A percentile compares a stretch with the other conserved stretches of the same genome.
Conservation (phyloP, 2,113 vertebrate genomes). For the Calypte anna region DNA sequence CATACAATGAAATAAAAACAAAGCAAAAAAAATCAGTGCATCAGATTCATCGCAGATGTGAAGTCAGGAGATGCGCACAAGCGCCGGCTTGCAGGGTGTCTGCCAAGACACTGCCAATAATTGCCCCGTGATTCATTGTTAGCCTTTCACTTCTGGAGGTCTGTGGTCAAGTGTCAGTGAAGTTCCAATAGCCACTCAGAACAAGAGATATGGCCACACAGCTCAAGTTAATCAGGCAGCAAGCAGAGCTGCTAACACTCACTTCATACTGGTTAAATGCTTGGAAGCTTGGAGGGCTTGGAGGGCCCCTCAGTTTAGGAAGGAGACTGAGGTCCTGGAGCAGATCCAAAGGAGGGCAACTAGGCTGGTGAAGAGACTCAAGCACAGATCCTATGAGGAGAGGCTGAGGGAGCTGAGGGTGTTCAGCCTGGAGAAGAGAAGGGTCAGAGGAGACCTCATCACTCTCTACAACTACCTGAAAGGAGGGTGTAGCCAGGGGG, state of each 20-base stretch:
- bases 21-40: background rate
- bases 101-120: too few species aligned
- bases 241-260: background rate
- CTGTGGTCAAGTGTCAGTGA: background rate
- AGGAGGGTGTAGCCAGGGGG: too few species aligned
- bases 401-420: too few species aligned
- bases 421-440: too few species aligned
- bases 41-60: background rate
- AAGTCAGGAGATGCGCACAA: background rate
- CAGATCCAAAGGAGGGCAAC: too few species aligned
- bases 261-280: background rate
- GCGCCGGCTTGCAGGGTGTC: fast-evolving
- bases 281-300: too few species aligned
- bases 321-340: too few species aligned
- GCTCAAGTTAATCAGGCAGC: background rate
- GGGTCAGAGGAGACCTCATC: too few species aligned
- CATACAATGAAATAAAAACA: background rate
- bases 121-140: background rate
- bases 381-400: too few species aligned
- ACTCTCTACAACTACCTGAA: too few species aligned
- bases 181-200: background rate
- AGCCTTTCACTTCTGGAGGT: background rate
- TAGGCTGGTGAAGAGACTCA: too few species aligned
- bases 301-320: too few species aligned
- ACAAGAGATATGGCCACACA: background rate